Base-by-base conservation (phyloP, 2,888 invertebrate species). In the Eilema depressum region DNA sequence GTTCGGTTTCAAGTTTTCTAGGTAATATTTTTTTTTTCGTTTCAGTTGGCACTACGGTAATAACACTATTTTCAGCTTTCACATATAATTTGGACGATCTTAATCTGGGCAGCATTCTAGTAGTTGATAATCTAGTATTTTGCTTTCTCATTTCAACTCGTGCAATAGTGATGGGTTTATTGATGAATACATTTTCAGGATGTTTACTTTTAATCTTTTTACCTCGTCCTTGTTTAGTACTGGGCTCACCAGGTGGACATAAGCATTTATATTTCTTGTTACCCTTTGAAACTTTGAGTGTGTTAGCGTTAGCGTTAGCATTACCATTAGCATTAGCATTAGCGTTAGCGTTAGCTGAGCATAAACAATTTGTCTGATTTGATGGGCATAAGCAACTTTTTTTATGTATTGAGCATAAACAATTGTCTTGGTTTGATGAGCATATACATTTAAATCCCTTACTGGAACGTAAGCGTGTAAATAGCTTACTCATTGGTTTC, bases 111-210 rank as follows among this genome's bases (percentile, higher is more conserved):
- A 30, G 23, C 23, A 28, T n/a, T 57, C 25, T 37, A 37, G 33
- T 53, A 12, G 12, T 14, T 30, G 28, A 28, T 20, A 28, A 53
- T 53, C 53, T 65, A 25, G 26, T 63, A 26, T 37, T 56, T 26
- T 37, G 62, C 2, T 41, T 56, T 26, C 20, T 33, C 14, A 56
- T 57, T 68, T 68, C 68, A 33, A 56, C 53, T 63, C 53, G 56
- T 26, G 63, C 63, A 26, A 63, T 23, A 63, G 68, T 68, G 37
- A 56, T 41, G 3, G 57, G 20, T 57, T 28, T 63, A 53, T 62
- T 70, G 5, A 11, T 17, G 25, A 66, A 66, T 25, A 30, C 28
- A 53, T 66, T 66, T 20, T 66, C 33, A 25, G 25, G 33, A 12
- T 41, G 23, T 63, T 25, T 33, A 66, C 17, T 57, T 25, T 64